Base-by-base conservation (phyloP, 1,140 invertebrate species). In the Cyclina sinensis region DNA sequence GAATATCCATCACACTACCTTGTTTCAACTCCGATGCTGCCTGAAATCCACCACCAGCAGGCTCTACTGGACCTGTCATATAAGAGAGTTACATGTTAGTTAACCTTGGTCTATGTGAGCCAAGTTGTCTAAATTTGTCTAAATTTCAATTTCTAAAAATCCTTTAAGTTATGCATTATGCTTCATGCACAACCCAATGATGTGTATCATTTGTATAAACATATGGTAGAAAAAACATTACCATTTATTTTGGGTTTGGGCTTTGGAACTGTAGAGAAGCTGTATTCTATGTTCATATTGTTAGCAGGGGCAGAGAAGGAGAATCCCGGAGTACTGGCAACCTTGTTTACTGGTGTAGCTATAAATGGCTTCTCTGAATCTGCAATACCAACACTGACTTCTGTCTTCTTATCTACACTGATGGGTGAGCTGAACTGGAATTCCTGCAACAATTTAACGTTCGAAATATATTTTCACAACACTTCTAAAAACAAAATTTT, bases 1-100 rank as follows among this genome's bases (percentile, higher is more conserved):
- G 96, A 95, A 93, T 89, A 62, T 94, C 94, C 92, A 94, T 93
- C 4, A 94, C 93, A 91, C 93, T 94, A 4, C 93, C 93, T n/a
- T 87, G 73, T 48, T 92, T 93, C 39, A 94, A 73, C 30, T 89
- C 78, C 14, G 65, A 76, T 14, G 92, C 87, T 80, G 89, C 86
- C 35, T 86, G 30, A 24, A 92, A 73, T 18, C 46, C 43, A 1
- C 80, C 73, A 48, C 65, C 57, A 51, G 54, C 16, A 30, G 73
- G 21, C 32, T 76, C 73, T 12, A 46, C n/a, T 12, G 73, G 73
- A 48, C n/a, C n/a, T n/a, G n/a, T n/a, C n/a, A n/a, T n/a, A n/a
- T n/a, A n/a, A n/a, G n/a, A n/a, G n/a, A n/a, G n/a, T n/a, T n/a
- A n/a, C n/a, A n/a, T n/a, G n/a, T n/a, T n/a, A n/a, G n/a, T n/a